Evolutionary conservation across 1,140 invertebrate species (phyloP), one percentile per base, ranked within the genome.

Genomic region (Camponotus pennsylvanicus): DNA sequence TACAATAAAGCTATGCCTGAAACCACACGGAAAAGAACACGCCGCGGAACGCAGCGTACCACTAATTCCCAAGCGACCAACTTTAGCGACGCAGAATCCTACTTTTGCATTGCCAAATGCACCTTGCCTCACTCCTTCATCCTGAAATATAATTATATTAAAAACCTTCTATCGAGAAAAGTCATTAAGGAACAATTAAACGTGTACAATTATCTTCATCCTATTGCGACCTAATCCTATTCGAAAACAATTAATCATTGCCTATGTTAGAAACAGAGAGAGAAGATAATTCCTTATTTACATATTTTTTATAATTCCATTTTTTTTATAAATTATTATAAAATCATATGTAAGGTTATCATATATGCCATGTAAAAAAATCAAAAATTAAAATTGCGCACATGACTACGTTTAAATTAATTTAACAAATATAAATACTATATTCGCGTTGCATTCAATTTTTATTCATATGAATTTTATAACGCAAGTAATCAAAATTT

Each of bases 1-100:
- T 61, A 82, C 55, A 73, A 61, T 75, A 75, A 61, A 83, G 69
- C 55, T n/a, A 69, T 21, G 79, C 69, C 45, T 45, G 55, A 83
- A 80, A 80, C 49, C 49, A 40, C 49, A 80, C 49, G 66, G 49
- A 70, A 83, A 83, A 83, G n/a, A n/a, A n/a, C n/a, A n/a, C n/a
- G 42, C 13, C 27, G 55, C 40, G 55, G 13, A 83, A 83, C 69
- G 69, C n/a, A n/a, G 32, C 15, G 55, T 75, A 18, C 40, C 79
- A 73, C 61, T 83, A 83, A 83, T 83, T 75, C 79, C 34, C 18
- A 7, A 27, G 18, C 55, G 40, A 45, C 52, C 40, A 34, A 59
- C 34, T 59, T 61, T 71, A 2, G 40, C 55, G 37, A 80, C 15
- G 32, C 37, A 52, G 49, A 61, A 64, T 75, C n/a, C 15, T 67